Conservation (phyloP, 1,140 invertebrate genomes). For the Drosophila nikananu region DNA sequence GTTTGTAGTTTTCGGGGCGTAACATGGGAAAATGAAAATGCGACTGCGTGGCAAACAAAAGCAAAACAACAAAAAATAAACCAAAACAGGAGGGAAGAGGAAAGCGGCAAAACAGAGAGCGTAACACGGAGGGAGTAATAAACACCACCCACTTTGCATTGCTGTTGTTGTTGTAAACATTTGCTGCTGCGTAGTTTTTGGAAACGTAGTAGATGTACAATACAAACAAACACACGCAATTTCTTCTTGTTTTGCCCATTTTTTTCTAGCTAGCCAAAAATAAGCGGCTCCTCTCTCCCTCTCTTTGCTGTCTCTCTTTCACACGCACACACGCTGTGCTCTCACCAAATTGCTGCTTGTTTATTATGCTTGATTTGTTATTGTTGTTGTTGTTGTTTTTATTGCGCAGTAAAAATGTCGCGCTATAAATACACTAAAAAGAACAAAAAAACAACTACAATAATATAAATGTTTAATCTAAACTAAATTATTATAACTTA, state of each 20-base stretch:
- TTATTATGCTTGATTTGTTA: slow-evolving; percentile 76
- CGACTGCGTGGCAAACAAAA: slow-evolving; percentile 70
- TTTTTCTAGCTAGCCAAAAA: slow-evolving; percentile 42
- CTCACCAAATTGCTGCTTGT: slow-evolving; percentile 61
- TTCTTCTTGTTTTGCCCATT: slow-evolving; percentile 63
- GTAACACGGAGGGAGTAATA: slow-evolving; percentile 22
- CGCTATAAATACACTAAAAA: slow-evolving; percentile 61
- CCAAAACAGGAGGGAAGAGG: slow-evolving; percentile 8
- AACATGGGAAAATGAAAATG: slow-evolving; percentile 61
- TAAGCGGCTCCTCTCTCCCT: slow-evolving; percentile 4
- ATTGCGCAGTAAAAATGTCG: slow-evolving; percentile 74
- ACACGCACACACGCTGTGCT: slow-evolving; percentile 34
- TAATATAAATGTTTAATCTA: slow-evolving; percentile 39
- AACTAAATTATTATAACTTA: slow-evolving; percentile 54
- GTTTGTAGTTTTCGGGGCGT: slow-evolving; percentile 52
- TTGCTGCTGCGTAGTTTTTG: slow-evolving; percentile 73
- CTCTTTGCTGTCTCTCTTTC: slow-evolving; percentile 8
- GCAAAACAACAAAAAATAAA: slow-evolving; percentile 46
- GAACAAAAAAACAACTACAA: background rate
- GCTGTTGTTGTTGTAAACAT: slow-evolving; percentile 42
- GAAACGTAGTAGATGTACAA: slow-evolving; percentile 50
- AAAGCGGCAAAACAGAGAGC: slow-evolving; percentile 18
- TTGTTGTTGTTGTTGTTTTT: slow-evolving; percentile 65
- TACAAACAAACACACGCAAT: slow-evolving; percentile 43
- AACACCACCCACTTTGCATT: slow-evolving; percentile 34